A percentile compares a stretch with the other conserved stretches of the same genome.
Evolutionary conservation across 2,113 vertebrate species (phyloP).

Genomic region (Triplophysa rosa): DNA sequence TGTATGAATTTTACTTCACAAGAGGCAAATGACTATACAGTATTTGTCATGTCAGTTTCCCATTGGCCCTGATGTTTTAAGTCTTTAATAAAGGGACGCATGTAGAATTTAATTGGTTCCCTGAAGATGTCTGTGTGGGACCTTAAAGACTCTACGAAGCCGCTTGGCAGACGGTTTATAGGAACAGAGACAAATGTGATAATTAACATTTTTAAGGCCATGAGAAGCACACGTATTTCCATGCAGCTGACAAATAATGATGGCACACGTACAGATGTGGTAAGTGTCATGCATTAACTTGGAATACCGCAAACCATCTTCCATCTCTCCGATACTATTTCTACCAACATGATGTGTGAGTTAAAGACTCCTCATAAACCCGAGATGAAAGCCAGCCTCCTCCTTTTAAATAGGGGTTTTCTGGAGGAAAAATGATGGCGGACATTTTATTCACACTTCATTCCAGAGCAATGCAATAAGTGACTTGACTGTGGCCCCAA

Average conservation of each 20-base stretch:
- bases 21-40: constrained; percentile 15
- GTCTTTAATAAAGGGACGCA: constrained; percentile 50
- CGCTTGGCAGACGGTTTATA: constrained; percentile 35
- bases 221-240: constrained; percentile 1
- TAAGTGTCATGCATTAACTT: constrained; percentile 21
- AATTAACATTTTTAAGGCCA: constrained; percentile 29
- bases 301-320: constrained; percentile 9
- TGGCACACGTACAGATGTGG: constrained; percentile 20
- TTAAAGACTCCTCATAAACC: constrained; percentile 54
- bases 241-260: constrained; percentile 42
- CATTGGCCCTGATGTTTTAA: constrained; percentile 39
- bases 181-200: constrained; percentile 33
- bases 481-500: constrained; percentile 49
- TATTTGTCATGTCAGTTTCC: constrained; percentile 10
- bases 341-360: constrained; percentile 54
- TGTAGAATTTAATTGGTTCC: constrained; percentile 54
- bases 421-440: constrained; percentile 54
- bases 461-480: constrained; percentile 66
- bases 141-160: constrained; percentile 46
- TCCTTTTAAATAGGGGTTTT: constrained; percentile 40
- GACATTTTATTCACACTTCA: constrained; percentile 66
- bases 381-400: constrained; percentile 33
- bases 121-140: constrained; percentile 52
- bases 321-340: constrained; percentile 43
- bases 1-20: constrained; percentile 15